These are phyloP conservation scores for Chaetodon trifasciatus DNA, from an alignment of 2,797 vertebrate genomes.

Conservation along the genomic window DNA sequence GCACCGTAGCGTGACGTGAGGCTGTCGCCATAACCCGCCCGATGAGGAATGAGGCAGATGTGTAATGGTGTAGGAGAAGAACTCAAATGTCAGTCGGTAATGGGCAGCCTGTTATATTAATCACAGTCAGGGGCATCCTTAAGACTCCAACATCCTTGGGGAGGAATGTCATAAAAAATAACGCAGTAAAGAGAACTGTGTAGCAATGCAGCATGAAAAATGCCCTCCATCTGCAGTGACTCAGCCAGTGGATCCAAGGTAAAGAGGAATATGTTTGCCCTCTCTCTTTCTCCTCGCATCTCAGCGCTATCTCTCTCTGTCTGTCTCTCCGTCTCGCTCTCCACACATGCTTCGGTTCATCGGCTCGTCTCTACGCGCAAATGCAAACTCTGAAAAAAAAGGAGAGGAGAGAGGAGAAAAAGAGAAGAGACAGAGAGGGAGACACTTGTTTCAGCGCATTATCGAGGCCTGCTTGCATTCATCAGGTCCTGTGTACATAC, in stretches of 20 bases:
- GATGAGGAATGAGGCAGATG: conserved; percentile 47
- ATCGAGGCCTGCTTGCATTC: conserved; percentile 57
- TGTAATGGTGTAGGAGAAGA: conserved; percentile 51
- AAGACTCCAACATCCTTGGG: conserved; percentile 69
- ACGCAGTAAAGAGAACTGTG: conserved; percentile 67
- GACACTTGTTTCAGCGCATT: conserved; percentile 51
- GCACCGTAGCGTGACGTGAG: conserved; percentile 29
- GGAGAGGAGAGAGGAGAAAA: neutral
- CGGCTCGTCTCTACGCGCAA: conserved; percentile 23
- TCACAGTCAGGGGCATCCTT: conserved; percentile 75
- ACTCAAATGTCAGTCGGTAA: conserved; percentile 75
- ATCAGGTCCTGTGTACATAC: conserved; percentile 63
- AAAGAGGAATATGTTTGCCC: conserved; percentile 71
- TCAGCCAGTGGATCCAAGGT: conserved; percentile 79
- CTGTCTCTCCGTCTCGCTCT: conserved; percentile 44
- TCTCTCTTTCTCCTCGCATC: conserved; percentile 58
- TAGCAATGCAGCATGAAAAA: conserved; percentile 83
- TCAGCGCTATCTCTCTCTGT: conserved; percentile 29
- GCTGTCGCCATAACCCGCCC: conserved; percentile 43
- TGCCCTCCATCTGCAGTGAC: conserved; percentile 82
- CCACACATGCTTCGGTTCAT: conserved; percentile 47
- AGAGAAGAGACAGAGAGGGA: conserved; percentile 14
- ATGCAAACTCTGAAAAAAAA: neutral
- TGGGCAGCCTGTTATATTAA: conserved; percentile 72
- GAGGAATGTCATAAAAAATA: conserved; percentile 76